These are phyloP conservation scores for Trissonchulus latispiculum DNA, from an alignment of 2,888 invertebrate genomes.

Conservation along the genomic window DNA sequence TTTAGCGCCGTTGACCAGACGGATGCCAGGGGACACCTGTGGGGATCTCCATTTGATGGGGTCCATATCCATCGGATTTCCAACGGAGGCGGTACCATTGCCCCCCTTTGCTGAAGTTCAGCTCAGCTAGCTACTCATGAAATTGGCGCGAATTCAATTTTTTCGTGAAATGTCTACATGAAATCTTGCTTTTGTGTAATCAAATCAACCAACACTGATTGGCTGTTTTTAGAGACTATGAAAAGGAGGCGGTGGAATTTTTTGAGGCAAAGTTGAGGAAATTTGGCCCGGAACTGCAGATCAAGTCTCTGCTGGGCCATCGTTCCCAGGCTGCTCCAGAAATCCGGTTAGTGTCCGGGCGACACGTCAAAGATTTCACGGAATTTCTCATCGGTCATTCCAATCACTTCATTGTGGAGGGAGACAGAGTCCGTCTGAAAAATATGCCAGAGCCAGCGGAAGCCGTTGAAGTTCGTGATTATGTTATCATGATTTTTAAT, in stretches of 20 bases:
- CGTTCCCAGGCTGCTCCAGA: constrained; percentile 72
- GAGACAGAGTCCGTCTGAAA: constrained; percentile 39
- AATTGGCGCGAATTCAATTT: too few species aligned
- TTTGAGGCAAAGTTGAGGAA: constrained; percentile 84
- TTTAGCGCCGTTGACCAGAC: too few species aligned
- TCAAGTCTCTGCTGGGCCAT: constrained; percentile 89
- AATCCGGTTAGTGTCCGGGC: constrained; percentile 86
- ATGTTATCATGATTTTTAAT: too few species aligned
- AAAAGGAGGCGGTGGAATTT: constrained; percentile 91
- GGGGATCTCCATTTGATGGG: too few species aligned
- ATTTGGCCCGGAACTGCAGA: constrained; percentile 95
- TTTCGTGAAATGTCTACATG: too few species aligned
- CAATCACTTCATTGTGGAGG: constrained; percentile 65
- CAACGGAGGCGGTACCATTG: too few species aligned
- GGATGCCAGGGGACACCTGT: too few species aligned
- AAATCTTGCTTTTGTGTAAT: too few species aligned
- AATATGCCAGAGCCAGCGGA: constrained; percentile 41
- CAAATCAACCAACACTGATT: too few species aligned
- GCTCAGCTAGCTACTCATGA: too few species aligned
- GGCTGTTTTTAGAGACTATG: constrained; percentile 69
- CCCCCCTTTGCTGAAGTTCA: too few species aligned
- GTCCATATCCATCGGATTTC: too few species aligned
- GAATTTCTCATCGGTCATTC: constrained; percentile 75
- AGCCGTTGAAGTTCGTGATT: constrained; percentile 1
- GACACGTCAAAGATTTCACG: constrained; percentile 83